phyloP scores from a whole-genome alignment of 92 coral and sea anemone genomes.

The Porites cylindrica region DNA sequence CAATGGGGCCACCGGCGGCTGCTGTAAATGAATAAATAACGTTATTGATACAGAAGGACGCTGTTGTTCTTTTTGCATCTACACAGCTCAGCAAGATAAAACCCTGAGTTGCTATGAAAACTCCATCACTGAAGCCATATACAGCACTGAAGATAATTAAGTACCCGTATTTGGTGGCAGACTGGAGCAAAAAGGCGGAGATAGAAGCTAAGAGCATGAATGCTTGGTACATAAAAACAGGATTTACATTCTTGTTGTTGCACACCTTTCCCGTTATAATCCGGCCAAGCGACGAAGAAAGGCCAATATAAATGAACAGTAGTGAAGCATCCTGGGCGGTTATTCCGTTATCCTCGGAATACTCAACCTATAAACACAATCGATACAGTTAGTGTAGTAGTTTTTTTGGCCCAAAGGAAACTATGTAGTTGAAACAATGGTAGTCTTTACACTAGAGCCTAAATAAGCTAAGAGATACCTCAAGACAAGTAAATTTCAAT shows the following conservation, averaged over 20 bases:
- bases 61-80: constrained; percentile 7
- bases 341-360: constrained; percentile 27
- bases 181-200: constrained; percentile 3
- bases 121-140: constrained; percentile 31
- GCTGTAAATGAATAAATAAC: neutral
- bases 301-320: constrained; percentile 18
- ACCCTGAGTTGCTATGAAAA: constrained; percentile 1
- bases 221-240: constrained; percentile 4
- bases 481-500: too few relatives aligned
- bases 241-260: neutral
- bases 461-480: too few relatives aligned
- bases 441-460: too few relatives aligned
- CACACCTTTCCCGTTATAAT: constrained; percentile 16
- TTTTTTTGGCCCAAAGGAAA: too few relatives aligned
- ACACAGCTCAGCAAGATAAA: constrained; percentile 14
- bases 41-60: constrained; percentile 5
- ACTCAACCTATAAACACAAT: neutral
- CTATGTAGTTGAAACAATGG: neutral
- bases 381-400: neutral
- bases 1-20: constrained; percentile 24
- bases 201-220: neutral
- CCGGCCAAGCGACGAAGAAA: constrained; percentile 26
- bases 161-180: constrained; percentile 15
- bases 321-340: constrained; percentile 15
- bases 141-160: constrained; percentile 2